A percentile compares a stretch with the other conserved stretches of the same genome.
Conservation (phyloP, 2,797 vertebrate genomes). For the Graptemys geographica region DNA sequence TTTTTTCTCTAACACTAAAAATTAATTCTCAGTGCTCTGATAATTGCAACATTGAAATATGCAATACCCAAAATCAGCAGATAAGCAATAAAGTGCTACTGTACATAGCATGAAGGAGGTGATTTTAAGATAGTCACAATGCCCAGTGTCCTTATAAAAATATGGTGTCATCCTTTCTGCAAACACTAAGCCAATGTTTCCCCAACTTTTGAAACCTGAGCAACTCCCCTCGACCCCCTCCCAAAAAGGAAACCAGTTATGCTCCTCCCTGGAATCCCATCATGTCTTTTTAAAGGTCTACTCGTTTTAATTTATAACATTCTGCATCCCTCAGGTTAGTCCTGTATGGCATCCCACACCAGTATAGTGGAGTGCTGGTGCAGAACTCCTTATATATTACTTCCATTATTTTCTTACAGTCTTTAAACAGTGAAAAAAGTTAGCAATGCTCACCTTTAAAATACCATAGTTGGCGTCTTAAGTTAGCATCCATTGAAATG, state of each 20-base stretch:
- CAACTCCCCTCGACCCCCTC: not conserved
- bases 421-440: not conserved
- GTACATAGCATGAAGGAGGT: not conserved
- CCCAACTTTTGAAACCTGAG: not conserved
- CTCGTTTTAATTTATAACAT: not conserved
- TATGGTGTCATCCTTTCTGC: not conserved
- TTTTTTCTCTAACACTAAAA: not conserved
- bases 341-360: not conserved
- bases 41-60: constrained; percentile 14
- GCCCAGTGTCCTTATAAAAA: not conserved
- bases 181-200: not conserved
- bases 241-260: not conserved
- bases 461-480: not conserved
- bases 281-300: not conserved
- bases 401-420: not conserved
- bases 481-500: not conserved
- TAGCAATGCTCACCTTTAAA: not conserved
- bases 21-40: not conserved
- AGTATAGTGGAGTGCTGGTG: not conserved
- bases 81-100: constrained; percentile 24
- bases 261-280: not conserved
- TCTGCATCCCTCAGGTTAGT: not conserved
- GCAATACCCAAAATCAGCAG: not conserved
- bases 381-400: not conserved
- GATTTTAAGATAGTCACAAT: not conserved